Evolutionary conservation across 2,888 invertebrate genomes (phyloP), one percentile per base, ranked within the genome.

Genomic region (Nesidiocoris tenuis): DNA sequence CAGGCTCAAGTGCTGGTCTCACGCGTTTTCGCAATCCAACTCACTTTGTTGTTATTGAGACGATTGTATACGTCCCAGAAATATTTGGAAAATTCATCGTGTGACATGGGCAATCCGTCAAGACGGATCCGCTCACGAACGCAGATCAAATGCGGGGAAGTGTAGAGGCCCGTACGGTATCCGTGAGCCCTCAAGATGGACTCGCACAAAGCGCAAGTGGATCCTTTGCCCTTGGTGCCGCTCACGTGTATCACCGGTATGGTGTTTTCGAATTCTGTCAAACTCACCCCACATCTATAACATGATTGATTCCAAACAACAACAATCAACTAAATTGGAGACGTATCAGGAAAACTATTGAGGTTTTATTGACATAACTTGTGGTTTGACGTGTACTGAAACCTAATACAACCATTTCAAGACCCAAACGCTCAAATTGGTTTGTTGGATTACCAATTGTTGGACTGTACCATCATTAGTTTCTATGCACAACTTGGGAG

Each of bases 171-270:
- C 0, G 98, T 98, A 81, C 88, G 90, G 82, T 89, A 90, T 1
- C 96, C 96, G 82, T 93, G 90, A 22, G 89, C 85, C 0, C 94
- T 89, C 9, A 99, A 86, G 78, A 99, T 93, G 0, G 92, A 90
- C 84, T 99, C 99, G 79, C 91, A 90, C 84, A 94, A 91, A 0
- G 97, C 96, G 83, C 97, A 96, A 0, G 97, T 96, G 18, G 96
- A 96, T 21, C 94, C 95, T 89, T 99, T 99, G 70, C 98, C 99
- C 85, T 99, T 99, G 0, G 98, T 98, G 9, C 99, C 99, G 77
- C 95, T 90, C 3, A 99, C 91, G 86, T 99, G 99, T 82, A 99
- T 95, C 59, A 96, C 75, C 5, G 75, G 57, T 88, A 72, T 94
- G 91, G 18, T 97, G 83, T 74, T 72, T 59, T 78, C 75, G 21